A percentile compares a stretch with the other conserved stretches of the same genome.
Evolutionary conservation across 1,140 invertebrate genomes (phyloP).

Genomic region (Gryon sp.): DNA sequence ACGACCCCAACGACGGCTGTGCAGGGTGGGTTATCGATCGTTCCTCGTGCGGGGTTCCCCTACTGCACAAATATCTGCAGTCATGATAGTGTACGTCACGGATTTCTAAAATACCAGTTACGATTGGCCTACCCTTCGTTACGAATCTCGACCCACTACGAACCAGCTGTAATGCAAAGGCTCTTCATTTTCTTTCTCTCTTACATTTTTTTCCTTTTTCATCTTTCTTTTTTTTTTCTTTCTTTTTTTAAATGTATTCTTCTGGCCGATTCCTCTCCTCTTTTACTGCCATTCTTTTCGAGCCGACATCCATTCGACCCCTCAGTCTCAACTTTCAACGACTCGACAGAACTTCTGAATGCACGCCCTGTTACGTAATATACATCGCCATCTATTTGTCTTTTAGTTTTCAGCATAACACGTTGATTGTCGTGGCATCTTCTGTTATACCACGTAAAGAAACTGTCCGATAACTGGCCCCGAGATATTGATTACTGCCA

Average conservation of each 20-base stretch:
- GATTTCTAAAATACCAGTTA: slow-evolving; percentile 64
- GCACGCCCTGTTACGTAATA: slow-evolving; percentile 60
- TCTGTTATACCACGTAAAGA: slow-evolving; percentile 12
- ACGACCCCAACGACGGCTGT: slow-evolving; percentile 65
- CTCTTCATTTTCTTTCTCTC: background rate
- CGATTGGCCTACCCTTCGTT: slow-evolving; percentile 47
- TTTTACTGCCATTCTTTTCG: background rate
- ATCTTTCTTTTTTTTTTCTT: background rate
- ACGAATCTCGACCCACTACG: slow-evolving; percentile 33
- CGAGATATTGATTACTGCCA: slow-evolving; percentile 22
- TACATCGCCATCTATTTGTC: slow-evolving; percentile 23
- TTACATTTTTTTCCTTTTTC: slow-evolving; percentile 2
- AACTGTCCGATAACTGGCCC: slow-evolving; percentile 15
- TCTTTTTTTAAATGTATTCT: background rate
- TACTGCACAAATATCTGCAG: slow-evolving; percentile 69
- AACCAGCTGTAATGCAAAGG: slow-evolving; percentile 27
- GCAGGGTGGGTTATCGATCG: slow-evolving; percentile 71
- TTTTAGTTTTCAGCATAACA: slow-evolving; percentile 6
- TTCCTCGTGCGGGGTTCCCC: slow-evolving; percentile 55
- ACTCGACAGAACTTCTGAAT: slow-evolving; percentile 37
- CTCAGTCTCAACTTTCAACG: slow-evolving; percentile 37
- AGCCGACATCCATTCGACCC: slow-evolving; percentile 17
- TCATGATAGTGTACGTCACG: slow-evolving; percentile 63
- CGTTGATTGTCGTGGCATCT: slow-evolving; percentile 28
- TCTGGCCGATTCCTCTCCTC: background rate